Evolutionary conservation across 2,797 vertebrate genomes (phyloP), one percentile per base, ranked within the genome.

Genomic region (Coregonus ussuriensis): DNA sequence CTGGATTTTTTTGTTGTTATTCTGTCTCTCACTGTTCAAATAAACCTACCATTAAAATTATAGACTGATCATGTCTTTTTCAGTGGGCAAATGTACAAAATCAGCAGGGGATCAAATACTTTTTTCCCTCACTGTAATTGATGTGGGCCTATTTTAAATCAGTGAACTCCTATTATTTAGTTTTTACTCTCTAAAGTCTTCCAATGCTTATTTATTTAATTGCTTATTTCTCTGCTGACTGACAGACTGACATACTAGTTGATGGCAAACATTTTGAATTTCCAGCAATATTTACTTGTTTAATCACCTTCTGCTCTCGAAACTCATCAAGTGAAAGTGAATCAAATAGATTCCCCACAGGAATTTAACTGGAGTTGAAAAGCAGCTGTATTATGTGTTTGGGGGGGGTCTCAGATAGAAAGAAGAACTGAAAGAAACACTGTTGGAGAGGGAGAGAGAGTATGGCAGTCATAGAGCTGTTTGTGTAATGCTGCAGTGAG

Each of bases 231-330:
- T 31, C 15, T 67, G 14, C 13, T 67, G 65, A 67, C 31, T 67
- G 11, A 14, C 21, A 9, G 25, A 25, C 25, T 25, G 25, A 25
- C 25, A 25, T n/a, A 18, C 68, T 47, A 4, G n/a, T 21, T 16
- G 67, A 29, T 51, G 18, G 16, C 3, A 3, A 70, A 41, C 18
- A 70, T 5, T 15, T 31, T 4, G n/a, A 15, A 16, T 7, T 35
- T n/a, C 68, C 37, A 13, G 3, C 21, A n/a, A n/a, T 75, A 7
- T 41, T 41, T 9, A 9, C 41, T 9, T 37, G 47, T 75, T 25
- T 5, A 29, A 16, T 33, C 14, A 62, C 41, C 18, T 79, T 31
- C 73, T 18, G 68, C 56, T 59, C 15, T 71, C 71, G n/a, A 65
- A 47, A 71, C 47, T 54, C 67, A 13, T 18, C 41, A 59, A 21